Base-by-base conservation (phyloP, 2,113 vertebrate genomes). In the Oxyura jamaicensis region DNA sequence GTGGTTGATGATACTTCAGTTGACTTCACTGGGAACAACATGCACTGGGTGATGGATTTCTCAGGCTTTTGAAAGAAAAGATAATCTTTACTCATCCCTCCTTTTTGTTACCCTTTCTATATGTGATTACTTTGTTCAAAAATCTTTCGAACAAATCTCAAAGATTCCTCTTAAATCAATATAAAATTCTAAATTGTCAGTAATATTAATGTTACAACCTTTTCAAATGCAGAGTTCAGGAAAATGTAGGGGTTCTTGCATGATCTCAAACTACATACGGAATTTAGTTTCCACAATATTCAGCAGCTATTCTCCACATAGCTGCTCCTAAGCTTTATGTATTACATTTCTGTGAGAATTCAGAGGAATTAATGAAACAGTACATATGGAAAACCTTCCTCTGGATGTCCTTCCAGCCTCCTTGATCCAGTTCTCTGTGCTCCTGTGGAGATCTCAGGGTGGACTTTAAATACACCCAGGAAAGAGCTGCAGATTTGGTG, bases 51-150 rank as follows among this genome's bases (percentile, higher is more conserved):
- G 60, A 53, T 41, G 35, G 39, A 53, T 79, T 52, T 79, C 36
- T 79, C 16, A 76, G n/a, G 88, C 73, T 83, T 91, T 94, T 91
- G 56, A 88, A 68, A 88, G 65, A 63, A 85, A 7, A 75, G 68
- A 81, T 63, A 22, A 50, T 75, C 44, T 83, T 62, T 21, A 31
- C 53, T 69, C 25, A 85, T 88, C 33, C 17, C 20, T 74, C 46
- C 20, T 89, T 78, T 76, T 71, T 72, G 48, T 75, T 42, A 36
- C 35, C 71, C 11, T 11, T 12, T 83, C 59, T 60, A 17, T 21
- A 39, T 46, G 29, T 35, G 25, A 15, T 59, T 83, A 67, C n/a
- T 77, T 86, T 36, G 21, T 28, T 66, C 48, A 73, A 79, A 72
- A 78, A 6, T 5, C 59, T 90, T 91, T 79, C 12, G 36, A 79